Base-by-base conservation (phyloP, 2,797 vertebrate genomes). In the Rhynchonycteris naso region DNA sequence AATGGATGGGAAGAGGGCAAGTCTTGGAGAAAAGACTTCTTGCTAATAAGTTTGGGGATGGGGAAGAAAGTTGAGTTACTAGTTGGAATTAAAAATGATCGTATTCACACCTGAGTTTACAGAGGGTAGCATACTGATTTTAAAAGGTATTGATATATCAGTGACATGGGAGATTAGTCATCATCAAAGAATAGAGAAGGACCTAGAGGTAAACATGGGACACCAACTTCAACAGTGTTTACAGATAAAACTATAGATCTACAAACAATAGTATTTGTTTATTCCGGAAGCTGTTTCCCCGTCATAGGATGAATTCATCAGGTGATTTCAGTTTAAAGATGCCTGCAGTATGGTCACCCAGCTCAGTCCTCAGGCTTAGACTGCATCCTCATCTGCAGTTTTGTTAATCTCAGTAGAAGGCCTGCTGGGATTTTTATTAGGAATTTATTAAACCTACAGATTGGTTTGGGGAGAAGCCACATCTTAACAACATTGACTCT, bases 211-310 rank as follows among this genome's bases (percentile, higher is more conserved):
- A 54, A 72, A 90, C 14, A 56, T 13, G 28, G 30, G 21, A 66
- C 19, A 71, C 28, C 54, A 35, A 30, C 83, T 69, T 84, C 28
- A 85, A 54, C 56, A 61, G 21, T 26, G 18, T 83, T 43, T 72
- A 21, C 13, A 72, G 69, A 75, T 81, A 63, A 30, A 65, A 58
- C 6, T 28, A 19, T 63, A 47, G 43, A 88, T 63, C 26, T 81
- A 35, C 74, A 66, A 47, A 52, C 12, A 58, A 18, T 2, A 26
- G 75, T 59, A 78, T 74, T 52, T 56, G 7, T 30, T 65, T 5
- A 38, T 88, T 87, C 30, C 66, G 65, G 85, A 94, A 82, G 68
- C 38, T 58, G 33, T 87, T 74, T 95, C n/a, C 65, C 2, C 21
- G 61, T n/a, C 15, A 66, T 18, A 58, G 35, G 35, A 56, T 63